Conservation (phyloP, 1,140 invertebrate species). For the Phthorimaea operculella region DNA sequence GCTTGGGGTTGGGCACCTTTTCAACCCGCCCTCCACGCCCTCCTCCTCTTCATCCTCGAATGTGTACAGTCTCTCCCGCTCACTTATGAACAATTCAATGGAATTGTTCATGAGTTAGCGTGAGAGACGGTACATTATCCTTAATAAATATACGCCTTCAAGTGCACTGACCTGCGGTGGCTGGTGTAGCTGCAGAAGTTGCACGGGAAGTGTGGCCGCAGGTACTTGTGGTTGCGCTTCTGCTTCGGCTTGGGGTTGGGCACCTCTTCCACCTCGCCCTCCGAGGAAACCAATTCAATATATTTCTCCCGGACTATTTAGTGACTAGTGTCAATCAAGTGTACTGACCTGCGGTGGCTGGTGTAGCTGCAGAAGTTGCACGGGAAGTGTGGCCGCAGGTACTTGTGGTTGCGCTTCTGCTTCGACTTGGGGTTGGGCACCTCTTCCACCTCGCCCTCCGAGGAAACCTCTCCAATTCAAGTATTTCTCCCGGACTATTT, state of each 20-base stretch:
- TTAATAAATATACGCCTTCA: no score
- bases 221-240: conserved; percentile 18
- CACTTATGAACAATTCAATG: no score
- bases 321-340: no score
- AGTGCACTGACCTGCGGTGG: conserved; percentile 37
- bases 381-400: conserved; percentile 33
- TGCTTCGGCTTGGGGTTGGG: conserved; percentile 9
- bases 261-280: no score
- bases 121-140: no score
- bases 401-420: conserved; percentile 16
- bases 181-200: conserved; percentile 49
- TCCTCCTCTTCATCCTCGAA: conserved; percentile 67
- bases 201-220: conserved; percentile 40
- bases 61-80: no score
- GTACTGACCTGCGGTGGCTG: conserved; percentile 42
- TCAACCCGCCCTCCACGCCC: conserved; percentile 20
- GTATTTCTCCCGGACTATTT: no score
- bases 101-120: no score
- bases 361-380: conserved; percentile 51
- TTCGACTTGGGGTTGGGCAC: conserved; percentile 10
- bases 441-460: no score
- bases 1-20: conserved; percentile 14
- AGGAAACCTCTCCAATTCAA: no score
- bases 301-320: no score
- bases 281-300: no score